These are phyloP conservation scores for Gari tellinella DNA, from an alignment of 2,888 invertebrate species.

Conservation along the genomic window DNA sequence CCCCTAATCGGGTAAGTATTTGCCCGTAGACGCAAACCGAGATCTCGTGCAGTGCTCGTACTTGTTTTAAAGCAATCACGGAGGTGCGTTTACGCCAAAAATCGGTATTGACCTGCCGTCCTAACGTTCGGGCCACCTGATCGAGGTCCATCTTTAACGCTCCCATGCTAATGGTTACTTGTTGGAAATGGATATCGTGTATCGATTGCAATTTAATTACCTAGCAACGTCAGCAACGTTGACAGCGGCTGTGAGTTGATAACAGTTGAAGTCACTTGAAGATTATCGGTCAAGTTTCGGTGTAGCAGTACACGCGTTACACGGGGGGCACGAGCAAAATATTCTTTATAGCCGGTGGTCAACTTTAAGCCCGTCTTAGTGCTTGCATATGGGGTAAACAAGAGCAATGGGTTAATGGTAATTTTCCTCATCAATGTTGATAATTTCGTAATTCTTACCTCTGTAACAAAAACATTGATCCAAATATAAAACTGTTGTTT, in stretches of 20 bases:
- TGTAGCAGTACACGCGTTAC: too few relatives aligned
- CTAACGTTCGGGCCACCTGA: background rate
- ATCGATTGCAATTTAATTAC: slow-evolving; percentile 3
- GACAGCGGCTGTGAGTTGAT: slow-evolving; percentile 3
- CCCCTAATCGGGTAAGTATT: background rate
- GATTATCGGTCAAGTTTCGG: slow-evolving; percentile 3
- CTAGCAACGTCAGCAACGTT: slow-evolving; percentile 9
- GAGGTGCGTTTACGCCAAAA: background rate
- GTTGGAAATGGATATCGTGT: slow-evolving; percentile 2
- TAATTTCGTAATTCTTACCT: background rate
- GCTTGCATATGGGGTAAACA: too few relatives aligned
- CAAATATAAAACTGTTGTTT: background rate
- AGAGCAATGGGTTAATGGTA: too few relatives aligned
- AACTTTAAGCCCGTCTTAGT: too few relatives aligned
- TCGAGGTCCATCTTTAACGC: background rate
- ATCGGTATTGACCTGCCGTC: slow-evolving; percentile 5
- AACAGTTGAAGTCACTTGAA: background rate
- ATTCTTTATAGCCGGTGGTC: too few relatives aligned
- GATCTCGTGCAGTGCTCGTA: background rate
- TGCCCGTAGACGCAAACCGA: background rate
- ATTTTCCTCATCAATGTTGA: background rate
- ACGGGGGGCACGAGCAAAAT: too few relatives aligned
- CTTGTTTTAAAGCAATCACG: slow-evolving; percentile 3
- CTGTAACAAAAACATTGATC: background rate
- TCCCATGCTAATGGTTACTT: background rate